Evolutionary conservation across 2,113 vertebrate species (phyloP).

Genomic region (Amia ocellicauda): DNA sequence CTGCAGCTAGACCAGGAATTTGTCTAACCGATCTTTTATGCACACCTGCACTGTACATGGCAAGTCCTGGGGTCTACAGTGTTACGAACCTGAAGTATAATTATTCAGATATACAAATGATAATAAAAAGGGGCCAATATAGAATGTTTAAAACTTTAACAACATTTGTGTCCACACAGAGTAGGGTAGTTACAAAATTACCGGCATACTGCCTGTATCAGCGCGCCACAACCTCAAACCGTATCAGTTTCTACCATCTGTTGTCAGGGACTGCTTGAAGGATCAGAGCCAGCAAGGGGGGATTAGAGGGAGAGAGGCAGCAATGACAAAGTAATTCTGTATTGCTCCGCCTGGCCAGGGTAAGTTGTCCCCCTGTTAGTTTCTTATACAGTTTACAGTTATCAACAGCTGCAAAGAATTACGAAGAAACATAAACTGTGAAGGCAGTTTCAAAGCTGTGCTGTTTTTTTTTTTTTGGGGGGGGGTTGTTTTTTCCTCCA

Average conservation of each 20-base stretch:
- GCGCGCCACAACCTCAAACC: slow-evolving; percentile 33
- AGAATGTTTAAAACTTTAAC: slow-evolving; percentile 28
- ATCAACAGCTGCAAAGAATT: slow-evolving; percentile 49
- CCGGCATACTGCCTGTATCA: slow-evolving; percentile 36
- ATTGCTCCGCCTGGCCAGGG: slow-evolving; percentile 24
- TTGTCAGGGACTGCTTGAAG: slow-evolving; percentile 40
- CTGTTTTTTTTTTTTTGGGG: slow-evolving; percentile 12
- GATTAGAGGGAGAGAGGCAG: slow-evolving; percentile 53
- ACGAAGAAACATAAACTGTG: slow-evolving; percentile 55
- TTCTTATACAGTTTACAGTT: slow-evolving; percentile 14
- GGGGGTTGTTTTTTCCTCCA: no score
- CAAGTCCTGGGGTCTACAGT: no score
- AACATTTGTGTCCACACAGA: slow-evolving; percentile 48
- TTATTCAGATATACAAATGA: no score
- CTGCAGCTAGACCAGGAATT: no score
- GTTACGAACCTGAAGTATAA: no score
- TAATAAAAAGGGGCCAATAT: no score
- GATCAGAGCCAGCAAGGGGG: slow-evolving; percentile 44
- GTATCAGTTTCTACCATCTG: slow-evolving; percentile 64
- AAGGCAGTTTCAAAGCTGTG: slow-evolving; percentile 47
- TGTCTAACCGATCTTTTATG: no score
- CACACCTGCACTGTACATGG: no score
- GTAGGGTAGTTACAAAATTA: slow-evolving; percentile 28
- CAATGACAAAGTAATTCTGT: slow-evolving; percentile 37
- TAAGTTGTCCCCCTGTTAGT: slow-evolving; percentile 23